A percentile compares a stretch with the other conserved stretches of the same genome.
Evolutionary conservation across 2,113 vertebrate species (phyloP).

Genomic region (Hemichromis elongatus): DNA sequence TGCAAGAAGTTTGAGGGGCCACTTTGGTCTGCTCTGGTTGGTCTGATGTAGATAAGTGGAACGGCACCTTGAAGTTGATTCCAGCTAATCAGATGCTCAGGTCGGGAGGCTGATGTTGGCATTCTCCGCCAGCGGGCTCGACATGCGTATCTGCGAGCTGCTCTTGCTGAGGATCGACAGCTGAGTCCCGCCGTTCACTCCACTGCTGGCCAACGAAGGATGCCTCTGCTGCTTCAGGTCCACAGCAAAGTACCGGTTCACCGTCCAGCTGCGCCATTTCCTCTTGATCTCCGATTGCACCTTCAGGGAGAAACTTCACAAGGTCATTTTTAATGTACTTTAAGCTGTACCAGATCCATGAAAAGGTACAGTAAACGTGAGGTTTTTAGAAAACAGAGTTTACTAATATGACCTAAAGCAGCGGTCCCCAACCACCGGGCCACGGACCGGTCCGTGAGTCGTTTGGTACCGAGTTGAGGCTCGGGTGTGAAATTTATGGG

Average conservation of each 20-base stretch:
- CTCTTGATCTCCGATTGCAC: slow-evolving; percentile 99
- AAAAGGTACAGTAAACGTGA: slow-evolving; percentile 53
- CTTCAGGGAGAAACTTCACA: slow-evolving; percentile 91
- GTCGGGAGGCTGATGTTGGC: slow-evolving; percentile 83
- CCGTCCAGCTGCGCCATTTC: slow-evolving; percentile 99
- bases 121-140: slow-evolving; percentile 91
- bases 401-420: background rate
- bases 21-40: slow-evolving; percentile 57
- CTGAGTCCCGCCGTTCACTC: slow-evolving; percentile 96
- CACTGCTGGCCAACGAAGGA: slow-evolving; percentile 97
- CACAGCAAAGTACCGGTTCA: slow-evolving; percentile 99
- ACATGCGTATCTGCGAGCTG: slow-evolving; percentile 99
- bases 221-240: slow-evolving; percentile 99
- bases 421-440: no score
- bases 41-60: slow-evolving; percentile 17
- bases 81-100: slow-evolving; percentile 73
- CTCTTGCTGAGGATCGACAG: slow-evolving; percentile 99
- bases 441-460: no score
- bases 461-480: no score
- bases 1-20: slow-evolving; percentile 21
- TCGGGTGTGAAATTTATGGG: no score
- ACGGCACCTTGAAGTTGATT: slow-evolving; percentile 39
- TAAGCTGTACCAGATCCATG: slow-evolving; percentile 55
- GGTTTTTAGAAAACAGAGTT: background rate
- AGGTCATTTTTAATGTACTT: slow-evolving; percentile 84